phyloP scores from a whole-genome alignment of 2,888 invertebrate species.

The Agonopterix alstromeriana region DNA sequence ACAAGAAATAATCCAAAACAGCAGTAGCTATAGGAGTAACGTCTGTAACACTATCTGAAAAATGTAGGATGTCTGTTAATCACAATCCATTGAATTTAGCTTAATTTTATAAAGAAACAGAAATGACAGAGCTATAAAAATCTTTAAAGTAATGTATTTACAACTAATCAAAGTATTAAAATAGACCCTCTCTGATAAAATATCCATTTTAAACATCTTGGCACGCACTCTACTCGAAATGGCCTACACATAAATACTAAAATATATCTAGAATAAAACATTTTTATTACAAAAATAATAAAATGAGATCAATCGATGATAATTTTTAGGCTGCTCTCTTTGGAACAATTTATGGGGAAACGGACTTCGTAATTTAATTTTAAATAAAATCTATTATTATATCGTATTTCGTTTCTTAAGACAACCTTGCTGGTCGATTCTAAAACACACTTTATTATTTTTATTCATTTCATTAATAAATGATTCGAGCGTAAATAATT shows the following conservation, averaged over 20 bases:
- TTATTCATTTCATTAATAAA: background rate
- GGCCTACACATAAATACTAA: constrained; percentile 33
- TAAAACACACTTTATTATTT: constrained; percentile 12
- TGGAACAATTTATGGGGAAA: constrained; percentile 67
- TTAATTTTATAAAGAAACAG: constrained; percentile 12
- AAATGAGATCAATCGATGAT: constrained; percentile 75
- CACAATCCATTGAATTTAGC: too few relatives aligned
- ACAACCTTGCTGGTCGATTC: constrained; percentile 42
- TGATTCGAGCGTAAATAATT: constrained; percentile 23
- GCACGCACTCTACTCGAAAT: constrained; percentile 47
- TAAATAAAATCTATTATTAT: constrained; percentile 21
- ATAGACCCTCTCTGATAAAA: constrained; percentile 53
- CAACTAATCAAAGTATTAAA: constrained; percentile 45
- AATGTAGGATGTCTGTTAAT: too few relatives aligned
- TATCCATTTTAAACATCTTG: constrained; percentile 57
- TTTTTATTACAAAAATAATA: constrained; percentile 64
- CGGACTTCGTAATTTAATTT: constrained; percentile 29
- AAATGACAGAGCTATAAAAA: constrained; percentile 33
- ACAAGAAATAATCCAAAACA: too few relatives aligned
- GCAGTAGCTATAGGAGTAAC: too few relatives aligned
- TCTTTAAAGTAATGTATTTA: constrained; percentile 41
- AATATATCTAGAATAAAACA: constrained; percentile 60
- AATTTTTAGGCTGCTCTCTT: constrained; percentile 76
- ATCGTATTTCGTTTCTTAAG: constrained; percentile 14
- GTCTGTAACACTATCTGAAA: too few relatives aligned